Base-by-base conservation (phyloP, 1,140 invertebrate species). In the Drosophila guanche region DNA sequence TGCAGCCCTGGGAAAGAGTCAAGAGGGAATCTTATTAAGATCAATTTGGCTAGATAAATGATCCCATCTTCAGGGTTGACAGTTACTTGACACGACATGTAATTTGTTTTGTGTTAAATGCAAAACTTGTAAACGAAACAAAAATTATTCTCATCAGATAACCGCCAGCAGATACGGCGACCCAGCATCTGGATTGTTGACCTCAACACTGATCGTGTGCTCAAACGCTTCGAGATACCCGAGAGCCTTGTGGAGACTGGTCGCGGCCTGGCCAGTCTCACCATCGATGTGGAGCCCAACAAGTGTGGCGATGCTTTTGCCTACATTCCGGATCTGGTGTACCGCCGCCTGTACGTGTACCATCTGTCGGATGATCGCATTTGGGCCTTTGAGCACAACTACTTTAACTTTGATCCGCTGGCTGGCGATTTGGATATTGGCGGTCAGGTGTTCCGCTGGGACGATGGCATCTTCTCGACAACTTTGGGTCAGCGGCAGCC, bases 311-410 rank as follows among this genome's bases (percentile, higher is more conserved):
- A 95, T 23, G 94, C 95, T 0, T 94, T 92, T 89, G 95, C 94
- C 1, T 97, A 96, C 66, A 93, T 96, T 57, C 94, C 95, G 0
- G 96, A 96, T 90, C 89, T 96, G 5, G 92, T 93, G 2, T 94
- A 93, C 5, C 94, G 94, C 33, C 94, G 94, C 1, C 67, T 96
- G 4, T 93, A 96, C 4, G 95, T 96, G 1, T 97, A 95, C 75
- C 93, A 90, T 29, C 90, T 81, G 54, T 54, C 41, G 0, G 89
- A 93, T 1, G 93, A 94, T 68, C 92, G 93, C 23, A 95, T 95
- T 4, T 96, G 95, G 95, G 91, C 95, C 56, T 92, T 96, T 2
- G 90, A 91, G 23, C 95, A 96, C 70, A 95, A 95, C 72, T 96
- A 94, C 83, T 96, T 96, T 81, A 92, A 93, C 78, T 94, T 96